These are phyloP conservation scores for Phylloscopus collybita DNA, from an alignment of 2,797 vertebrate genomes.

Conservation along the genomic window DNA sequence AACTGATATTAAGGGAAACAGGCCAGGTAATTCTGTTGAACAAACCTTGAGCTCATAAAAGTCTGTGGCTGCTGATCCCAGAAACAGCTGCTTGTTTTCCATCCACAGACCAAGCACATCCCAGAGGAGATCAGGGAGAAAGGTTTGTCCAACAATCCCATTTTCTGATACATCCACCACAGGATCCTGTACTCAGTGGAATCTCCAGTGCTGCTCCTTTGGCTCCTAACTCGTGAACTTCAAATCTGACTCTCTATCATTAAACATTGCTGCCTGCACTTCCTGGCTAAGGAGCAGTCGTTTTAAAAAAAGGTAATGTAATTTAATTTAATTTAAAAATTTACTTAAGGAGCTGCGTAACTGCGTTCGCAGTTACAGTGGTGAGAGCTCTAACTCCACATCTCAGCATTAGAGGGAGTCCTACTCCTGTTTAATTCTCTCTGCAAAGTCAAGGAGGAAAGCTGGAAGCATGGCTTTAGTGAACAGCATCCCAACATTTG, in stretches of 20 bases:
- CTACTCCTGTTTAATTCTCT: background rate
- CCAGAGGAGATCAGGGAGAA: background rate
- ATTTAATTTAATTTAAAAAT: background rate
- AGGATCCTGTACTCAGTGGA: background rate
- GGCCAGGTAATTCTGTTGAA: background rate
- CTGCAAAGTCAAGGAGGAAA: background rate
- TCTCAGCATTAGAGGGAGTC: slow-evolving; percentile 23
- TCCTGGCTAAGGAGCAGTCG: background rate
- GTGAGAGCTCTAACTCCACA: background rate
- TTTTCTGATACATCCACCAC: background rate
- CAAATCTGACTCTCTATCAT: background rate
- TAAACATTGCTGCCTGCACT: background rate
- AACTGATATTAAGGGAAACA: background rate
- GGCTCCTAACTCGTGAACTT: background rate
- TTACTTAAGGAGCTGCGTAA: background rate
- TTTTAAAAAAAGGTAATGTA: background rate
- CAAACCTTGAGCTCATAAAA: background rate
- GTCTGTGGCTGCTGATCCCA: background rate
- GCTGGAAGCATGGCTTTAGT: background rate
- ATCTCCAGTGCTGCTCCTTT: background rate
- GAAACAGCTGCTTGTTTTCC: background rate
- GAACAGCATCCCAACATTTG: background rate
- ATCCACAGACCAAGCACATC: background rate
- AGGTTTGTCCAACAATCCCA: background rate
- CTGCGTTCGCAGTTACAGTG: background rate